phyloP scores from a whole-genome alignment of 2,113 vertebrate species.

The Hemiprocne comata region DNA sequence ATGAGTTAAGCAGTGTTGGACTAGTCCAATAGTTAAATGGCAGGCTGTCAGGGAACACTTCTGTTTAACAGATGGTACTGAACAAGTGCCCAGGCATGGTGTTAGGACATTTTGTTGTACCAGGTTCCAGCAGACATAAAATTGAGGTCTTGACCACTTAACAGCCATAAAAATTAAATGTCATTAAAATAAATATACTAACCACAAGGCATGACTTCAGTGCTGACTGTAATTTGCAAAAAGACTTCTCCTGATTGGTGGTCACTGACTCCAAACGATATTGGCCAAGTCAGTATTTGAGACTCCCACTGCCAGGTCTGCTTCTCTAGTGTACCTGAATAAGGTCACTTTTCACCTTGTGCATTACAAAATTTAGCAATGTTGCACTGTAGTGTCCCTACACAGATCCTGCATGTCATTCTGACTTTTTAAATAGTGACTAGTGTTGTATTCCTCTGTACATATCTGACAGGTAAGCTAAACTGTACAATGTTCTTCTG shows the following conservation, averaged over 20 bases:
- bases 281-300: neutral
- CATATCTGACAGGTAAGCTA: neutral
- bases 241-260: neutral
- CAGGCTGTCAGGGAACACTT: conserved; percentile 44
- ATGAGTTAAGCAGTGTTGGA: neutral
- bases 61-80: conserved; percentile 32
- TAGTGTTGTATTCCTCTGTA: neutral
- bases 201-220: neutral
- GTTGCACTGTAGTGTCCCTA: neutral
- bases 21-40: neutral
- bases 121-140: conserved; percentile 18
- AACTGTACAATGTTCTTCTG: neutral
- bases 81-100: neutral
- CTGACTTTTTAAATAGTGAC: neutral
- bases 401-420: neutral
- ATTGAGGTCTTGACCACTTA: conserved; percentile 32
- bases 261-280: neutral
- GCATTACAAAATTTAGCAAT: neutral
- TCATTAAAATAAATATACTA: neutral
- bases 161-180: neutral
- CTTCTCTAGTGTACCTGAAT: neutral
- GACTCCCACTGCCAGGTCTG: neutral
- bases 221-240: neutral
- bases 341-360: neutral
- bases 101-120: neutral